Evolutionary conservation across 2,888 invertebrate species (phyloP), one percentile per base, ranked within the genome.

Genomic region (Tetanocera ferruginea): DNA sequence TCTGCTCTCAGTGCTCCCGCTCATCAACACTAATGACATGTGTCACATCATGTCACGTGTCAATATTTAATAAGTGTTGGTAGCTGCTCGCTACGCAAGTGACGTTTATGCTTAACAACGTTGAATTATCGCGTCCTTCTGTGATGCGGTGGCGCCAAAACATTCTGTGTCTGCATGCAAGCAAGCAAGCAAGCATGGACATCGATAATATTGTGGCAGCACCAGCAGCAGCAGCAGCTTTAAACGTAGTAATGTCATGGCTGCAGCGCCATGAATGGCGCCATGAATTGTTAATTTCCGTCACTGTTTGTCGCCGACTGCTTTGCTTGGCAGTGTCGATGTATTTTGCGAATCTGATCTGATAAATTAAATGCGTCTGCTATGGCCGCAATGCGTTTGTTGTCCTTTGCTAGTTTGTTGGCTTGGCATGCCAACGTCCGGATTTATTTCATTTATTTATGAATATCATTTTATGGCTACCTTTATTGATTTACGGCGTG

Each of bases 51-150:
- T 55, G 34, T 57, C 72, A 57, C 83, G 82, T 85, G 85, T 86
- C 86, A 87, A 86, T 87, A 86, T 86, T 87, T 85, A 86, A 86
- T 86, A 84, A 85, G 85, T 86, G 43, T 43, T 11, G 11, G 43
- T 43, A 43, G 43, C 43, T 11, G 84, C 82, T 83, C 85, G 83
- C 82, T 84, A 83, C 85, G 84, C 84, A 85, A 86, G 84, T 86
- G 84, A 84, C 86, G 84, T 86, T 86, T 83, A 83, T 83, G 84
- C 85, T 85, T 85, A 84, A 85, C 86, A 83, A 84, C 80, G 82
- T 83, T 84, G 71, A 67, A 52, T 25, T 67, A 51, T 60, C 57
- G 69, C n/a, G 25, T 60, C 31, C 64, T 64, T 28, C 64, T 31
- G 19, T 55, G 55, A n/a, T 23, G 64, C 25, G 19, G 55, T 55